A percentile compares a stretch with the other conserved stretches of the same genome.
Conservation (phyloP, 2,113 vertebrate species). For the Pionites leucogaster region DNA sequence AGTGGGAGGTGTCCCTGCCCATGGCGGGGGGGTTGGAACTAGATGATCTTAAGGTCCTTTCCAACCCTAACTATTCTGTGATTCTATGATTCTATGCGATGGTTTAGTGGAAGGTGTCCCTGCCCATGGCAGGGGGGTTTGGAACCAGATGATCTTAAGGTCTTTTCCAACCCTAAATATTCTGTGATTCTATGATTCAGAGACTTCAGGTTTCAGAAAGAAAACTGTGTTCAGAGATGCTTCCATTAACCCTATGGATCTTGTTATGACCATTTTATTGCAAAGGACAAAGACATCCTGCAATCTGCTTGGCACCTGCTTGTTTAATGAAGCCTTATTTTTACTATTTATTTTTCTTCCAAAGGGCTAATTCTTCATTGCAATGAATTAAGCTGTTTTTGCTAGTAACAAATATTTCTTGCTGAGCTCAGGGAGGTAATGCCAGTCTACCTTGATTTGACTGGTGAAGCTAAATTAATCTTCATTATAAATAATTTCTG, state of each 20-base stretch:
- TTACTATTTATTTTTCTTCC: not conserved
- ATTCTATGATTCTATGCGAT: too few relatives aligned
- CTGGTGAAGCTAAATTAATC: not conserved
- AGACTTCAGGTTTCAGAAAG: not conserved
- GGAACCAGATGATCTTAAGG: too few relatives aligned
- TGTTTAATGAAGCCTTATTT: not conserved
- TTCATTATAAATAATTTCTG: not conserved
- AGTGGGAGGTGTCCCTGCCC: too few relatives aligned
- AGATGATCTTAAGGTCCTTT: too few relatives aligned
- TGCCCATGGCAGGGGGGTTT: too few relatives aligned
- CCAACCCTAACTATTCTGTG: too few relatives aligned
- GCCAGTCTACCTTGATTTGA: not conserved
- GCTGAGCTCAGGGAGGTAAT: not conserved
- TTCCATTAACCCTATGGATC: not conserved
- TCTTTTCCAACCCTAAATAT: too few relatives aligned
- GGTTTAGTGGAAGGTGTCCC: too few relatives aligned
- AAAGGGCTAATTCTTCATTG: not conserved
- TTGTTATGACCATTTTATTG: not conserved
- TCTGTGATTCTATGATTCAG: too few relatives aligned
- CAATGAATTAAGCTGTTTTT: not conserved
- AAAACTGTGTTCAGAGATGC: not conserved
- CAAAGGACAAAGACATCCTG: not conserved
- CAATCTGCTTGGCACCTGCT: not conserved
- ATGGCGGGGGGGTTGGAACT: too few relatives aligned
- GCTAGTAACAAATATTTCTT: not conserved